These are phyloP conservation scores for Buteo buteo DNA, from an alignment of 2,113 vertebrate genomes.

Conservation along the genomic window DNA sequence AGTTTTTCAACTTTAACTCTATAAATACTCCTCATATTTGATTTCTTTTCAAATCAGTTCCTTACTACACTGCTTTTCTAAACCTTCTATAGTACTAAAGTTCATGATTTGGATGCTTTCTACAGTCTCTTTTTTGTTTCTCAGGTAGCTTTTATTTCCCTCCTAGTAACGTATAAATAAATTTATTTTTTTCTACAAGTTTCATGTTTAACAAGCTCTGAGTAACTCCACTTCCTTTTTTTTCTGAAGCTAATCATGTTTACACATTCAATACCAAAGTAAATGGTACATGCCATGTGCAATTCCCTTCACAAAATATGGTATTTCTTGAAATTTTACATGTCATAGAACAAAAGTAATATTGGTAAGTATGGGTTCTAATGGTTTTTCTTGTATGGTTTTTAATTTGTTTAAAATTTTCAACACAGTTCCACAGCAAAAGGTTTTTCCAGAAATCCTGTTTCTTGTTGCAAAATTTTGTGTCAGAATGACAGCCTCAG, in stretches of 20 bases:
- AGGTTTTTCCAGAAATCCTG: background rate
- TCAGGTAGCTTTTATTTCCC: background rate
- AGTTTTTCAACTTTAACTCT: background rate
- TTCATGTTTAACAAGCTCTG: background rate
- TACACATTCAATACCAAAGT: background rate
- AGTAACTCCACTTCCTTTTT: background rate
- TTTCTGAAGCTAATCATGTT: background rate
- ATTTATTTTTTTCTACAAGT: background rate
- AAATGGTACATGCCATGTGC: accelerated
- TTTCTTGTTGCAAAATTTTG: background rate
- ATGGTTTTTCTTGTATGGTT: accelerated
- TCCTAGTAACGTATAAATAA: background rate
- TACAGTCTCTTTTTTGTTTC: background rate
- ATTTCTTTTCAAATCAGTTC: background rate
- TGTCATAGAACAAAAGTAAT: background rate
- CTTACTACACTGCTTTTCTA: accelerated
- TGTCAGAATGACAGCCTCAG: background rate
- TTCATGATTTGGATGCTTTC: background rate
- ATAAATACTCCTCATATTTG: background rate
- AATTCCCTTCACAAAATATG: background rate
- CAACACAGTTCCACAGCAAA: background rate
- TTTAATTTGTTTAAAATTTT: background rate
- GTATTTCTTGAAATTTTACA: background rate
- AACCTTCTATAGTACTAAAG: background rate
- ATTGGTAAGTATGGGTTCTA: accelerated